phyloP scores from a whole-genome alignment of 2,888 invertebrate genomes.

The Xestoiulus laeticollis region DNA sequence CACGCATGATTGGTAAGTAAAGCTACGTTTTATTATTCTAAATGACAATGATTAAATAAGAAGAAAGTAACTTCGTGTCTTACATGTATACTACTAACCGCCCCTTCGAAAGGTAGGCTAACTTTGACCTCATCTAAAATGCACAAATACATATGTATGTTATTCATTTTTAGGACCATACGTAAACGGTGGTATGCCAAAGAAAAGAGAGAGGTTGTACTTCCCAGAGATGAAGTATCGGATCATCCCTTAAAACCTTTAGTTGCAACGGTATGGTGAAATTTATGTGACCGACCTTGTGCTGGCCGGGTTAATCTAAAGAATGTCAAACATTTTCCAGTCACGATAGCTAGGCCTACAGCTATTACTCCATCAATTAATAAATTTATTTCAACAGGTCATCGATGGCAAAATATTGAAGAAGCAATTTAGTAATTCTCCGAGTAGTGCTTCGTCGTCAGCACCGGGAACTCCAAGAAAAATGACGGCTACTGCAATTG shows the following conservation, averaged over 20 bases:
- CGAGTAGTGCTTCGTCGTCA: slow-evolving; percentile 58
- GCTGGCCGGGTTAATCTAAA: too few relatives aligned
- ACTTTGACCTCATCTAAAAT: neutral
- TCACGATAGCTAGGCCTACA: too few relatives aligned
- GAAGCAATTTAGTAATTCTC: slow-evolving; percentile 56
- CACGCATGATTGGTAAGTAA: slow-evolving; percentile 30
- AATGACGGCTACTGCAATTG: slow-evolving; percentile 56
- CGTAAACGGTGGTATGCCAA: slow-evolving; percentile 60
- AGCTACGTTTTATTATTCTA: neutral
- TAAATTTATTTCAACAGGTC: slow-evolving; percentile 59
- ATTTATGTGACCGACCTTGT: too few relatives aligned
- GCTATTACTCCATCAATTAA: too few relatives aligned
- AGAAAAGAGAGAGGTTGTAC: slow-evolving; percentile 58
- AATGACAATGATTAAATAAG: neutral
- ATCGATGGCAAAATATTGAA: slow-evolving; percentile 60
- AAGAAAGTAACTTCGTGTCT: neutral
- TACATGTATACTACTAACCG: too few relatives aligned
- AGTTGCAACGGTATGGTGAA: neutral
- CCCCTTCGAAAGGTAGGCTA: neutral
- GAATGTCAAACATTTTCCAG: too few relatives aligned
- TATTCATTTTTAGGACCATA: slow-evolving; percentile 59
- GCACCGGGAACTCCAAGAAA: slow-evolving; percentile 57
- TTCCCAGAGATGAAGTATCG: slow-evolving; percentile 59
- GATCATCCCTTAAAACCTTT: slow-evolving; percentile 63
- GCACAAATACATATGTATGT: neutral